Base-by-base conservation (phyloP, 2,797 vertebrate genomes). In the Otolemur crassicaudatus region DNA sequence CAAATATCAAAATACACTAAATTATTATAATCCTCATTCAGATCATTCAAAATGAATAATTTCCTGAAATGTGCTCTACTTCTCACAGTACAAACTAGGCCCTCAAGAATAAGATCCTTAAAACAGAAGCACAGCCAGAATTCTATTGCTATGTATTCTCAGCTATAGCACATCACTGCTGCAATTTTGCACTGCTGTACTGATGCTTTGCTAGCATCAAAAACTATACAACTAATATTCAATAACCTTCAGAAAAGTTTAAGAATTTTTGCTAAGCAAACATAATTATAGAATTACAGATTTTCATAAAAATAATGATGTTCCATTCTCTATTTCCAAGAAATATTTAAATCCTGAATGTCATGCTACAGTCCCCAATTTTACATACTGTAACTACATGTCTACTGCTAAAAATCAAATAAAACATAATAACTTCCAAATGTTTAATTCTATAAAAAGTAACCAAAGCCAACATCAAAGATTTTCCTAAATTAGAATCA, bases 81-180 rank as follows among this genome's bases (percentile, higher is more conserved):
- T 37, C 87, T 94, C 67, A 37, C n/a, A 65, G 58, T 58, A 69
- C 22, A 92, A 94, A 95, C 82, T 67, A 90, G 65, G 65, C 37
- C 11, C 31, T 94, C 37, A 95, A 93, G 92, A 77, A 92, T n/a
- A 93, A 82, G 63, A 92, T 79, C 9, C 19, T 76, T 17, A 69
- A 81, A 46, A 65, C 37, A 79, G 0, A 37, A 61, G 34, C 65
- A 53, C 4, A 58, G 56, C 1, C 76, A 77, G 12, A 94, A 61
- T 65, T 75, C 40, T 60, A 83, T 23, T 89, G 58, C 25, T 91
- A 56, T 69, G 40, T 27, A 70, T 58, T 73, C 31, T 94, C 37
- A 91, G 65, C 58, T 69, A 49, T 1, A 87, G 67, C 7, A 90
- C 46, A 43, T 72, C 3, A 11, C 13, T 83, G 27, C 43, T 77